Base-by-base conservation (phyloP, 2,888 invertebrate species). In the Rotaria magnacalcarata region DNA sequence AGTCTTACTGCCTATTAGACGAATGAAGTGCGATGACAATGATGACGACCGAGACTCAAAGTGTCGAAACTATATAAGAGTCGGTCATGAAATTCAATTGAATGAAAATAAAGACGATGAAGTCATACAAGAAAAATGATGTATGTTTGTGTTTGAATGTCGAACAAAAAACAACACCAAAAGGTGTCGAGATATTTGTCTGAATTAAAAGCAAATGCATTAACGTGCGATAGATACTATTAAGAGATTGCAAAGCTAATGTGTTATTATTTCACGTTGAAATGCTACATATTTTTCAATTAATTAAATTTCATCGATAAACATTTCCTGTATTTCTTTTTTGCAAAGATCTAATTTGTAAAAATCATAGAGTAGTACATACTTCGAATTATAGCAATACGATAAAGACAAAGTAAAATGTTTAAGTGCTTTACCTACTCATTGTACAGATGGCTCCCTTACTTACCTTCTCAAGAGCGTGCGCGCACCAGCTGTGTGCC, bases 41-140 rank as follows among this genome's bases (percentile, higher is more conserved):
- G 58, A 60, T 60, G 58, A 60, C 14, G 58, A 60, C 14, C 27
- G 58, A 60, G 58, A n/a, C 56, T 60, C 27, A n/a, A 27, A 60
- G 58, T 60, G 27, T 60, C 27, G 58, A 60, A 60, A 60, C 58
- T 60, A 27, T 60, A 60, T 27, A 60, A 60, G 58, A 60, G 14
- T 60, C 58, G n/a, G 11, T 27, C 58, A 60, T 60, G 58, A 60
- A 60, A 60, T 60, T 60, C 58, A 60, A 60, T 60, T 60, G 58
- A 60, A 60, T 60, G 11, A 60, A 60, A 60, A 60, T 60, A 60
- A 56, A 60, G 58, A 60, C 24, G 14, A 60, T 60, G 58, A 60
- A 60, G n/a, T 60, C 58, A 60, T 60, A 60, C 11, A 60, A 60
- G 27, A 60, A 60, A 60, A 60, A 60, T 27, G n/a, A 60, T 10